Evolutionary conservation across 2,113 vertebrate genomes (phyloP), one percentile per base, ranked within the genome.

Genomic region (Cricetomys ansorgei): DNA sequence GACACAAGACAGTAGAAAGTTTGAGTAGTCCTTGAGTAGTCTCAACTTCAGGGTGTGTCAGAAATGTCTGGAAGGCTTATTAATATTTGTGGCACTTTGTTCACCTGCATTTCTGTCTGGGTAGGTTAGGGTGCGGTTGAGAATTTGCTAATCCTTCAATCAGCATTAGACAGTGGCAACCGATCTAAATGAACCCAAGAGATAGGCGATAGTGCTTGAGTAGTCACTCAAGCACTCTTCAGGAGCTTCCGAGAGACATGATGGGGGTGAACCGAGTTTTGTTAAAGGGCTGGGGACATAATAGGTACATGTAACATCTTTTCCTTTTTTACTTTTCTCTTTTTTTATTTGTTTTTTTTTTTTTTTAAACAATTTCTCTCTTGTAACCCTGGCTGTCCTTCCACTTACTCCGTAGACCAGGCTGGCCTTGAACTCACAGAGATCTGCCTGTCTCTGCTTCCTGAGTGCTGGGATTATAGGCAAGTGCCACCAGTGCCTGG

Each of bases 321-420:
- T 48, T 75, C 79, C 88, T 6, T 31, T 76, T 75, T 96, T 62
- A 89, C n/a, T n/a, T n/a, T n/a, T n/a, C n/a, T n/a, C n/a, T n/a
- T n/a, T n/a, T n/a, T n/a, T n/a, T n/a, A n/a, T n/a, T n/a, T n/a
- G n/a, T n/a, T n/a, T n/a, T n/a, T n/a, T n/a, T n/a, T n/a, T n/a
- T n/a, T n/a, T n/a, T n/a, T n/a, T n/a, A n/a, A n/a, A n/a, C n/a
- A n/a, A n/a, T n/a, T n/a, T n/a, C n/a, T n/a, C n/a, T n/a, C n/a
- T n/a, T n/a, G n/a, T n/a, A n/a, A n/a, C n/a, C n/a, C n/a, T n/a
- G n/a, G n/a, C n/a, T n/a, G n/a, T n/a, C n/a, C n/a, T n/a, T n/a
- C n/a, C n/a, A n/a, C n/a, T n/a, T n/a, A n/a, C n/a, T n/a, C n/a
- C n/a, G n/a, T n/a, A n/a, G n/a, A n/a, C n/a, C n/a, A n/a, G n/a